Base-by-base conservation (phyloP, 2,888 invertebrate species). In the Euclidia mi region DNA sequence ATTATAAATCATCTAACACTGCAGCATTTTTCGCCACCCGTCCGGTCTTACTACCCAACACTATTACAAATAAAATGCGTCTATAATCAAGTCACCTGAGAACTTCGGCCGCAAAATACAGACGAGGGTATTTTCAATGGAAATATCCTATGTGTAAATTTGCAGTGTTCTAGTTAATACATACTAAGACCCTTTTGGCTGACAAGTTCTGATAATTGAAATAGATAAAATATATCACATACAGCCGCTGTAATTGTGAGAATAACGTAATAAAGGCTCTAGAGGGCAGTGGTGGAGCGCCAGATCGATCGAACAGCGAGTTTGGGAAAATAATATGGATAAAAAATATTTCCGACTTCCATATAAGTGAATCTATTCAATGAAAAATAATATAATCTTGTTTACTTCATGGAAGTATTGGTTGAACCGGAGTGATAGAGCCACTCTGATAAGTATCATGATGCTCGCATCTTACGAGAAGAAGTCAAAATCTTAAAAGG, bases 141-240 rank as follows among this genome's bases (percentile, higher is more conserved):
- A 65, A 65, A 72, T 76, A 69, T 47, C 65, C 65, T 32, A 65
- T 58, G 71, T 71, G 71, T 74, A 72, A 71, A 73, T 78, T 71
- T 57, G 65, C 71, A 57, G 65, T 32, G 17, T 40, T 56, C 37
- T 76, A 75, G 79, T 79, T 75, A 78, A 78, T 67, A 68, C 64
- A 64, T 50, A 58, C 66, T 65, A 55, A 58, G 44, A 58, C 61
- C 70, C 63, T 66, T 65, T 52, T 25, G 51, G 50, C 65, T 65
- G 65, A 73, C 71, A 69, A 31, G 65, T 56, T 48, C 38, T 67
- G 67, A 74, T 79, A 73, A 78, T 79, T 78, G 65, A 76, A 79
- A 72, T 56, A 64, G 63, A 72, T 79, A 70, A 71, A 56, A 50
- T 41, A 34, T 12, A 45, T 28, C 41, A 34, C 14, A n/a, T n/a